Evolutionary conservation across 1,140 invertebrate species (phyloP).

Genomic region (Scylla paramamosain): DNA sequence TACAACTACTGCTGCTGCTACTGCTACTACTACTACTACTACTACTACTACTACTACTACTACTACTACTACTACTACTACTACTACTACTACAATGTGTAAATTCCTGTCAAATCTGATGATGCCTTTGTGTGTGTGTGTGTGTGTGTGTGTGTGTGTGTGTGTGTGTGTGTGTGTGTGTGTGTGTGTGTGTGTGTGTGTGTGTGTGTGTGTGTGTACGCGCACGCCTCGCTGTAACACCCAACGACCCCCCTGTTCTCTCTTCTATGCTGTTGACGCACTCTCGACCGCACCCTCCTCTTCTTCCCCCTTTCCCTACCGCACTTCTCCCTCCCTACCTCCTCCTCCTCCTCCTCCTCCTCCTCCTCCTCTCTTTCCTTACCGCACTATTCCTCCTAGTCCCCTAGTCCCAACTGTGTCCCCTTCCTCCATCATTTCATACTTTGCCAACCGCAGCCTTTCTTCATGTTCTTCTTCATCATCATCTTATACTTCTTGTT

Average conservation of each 20-base stretch:
- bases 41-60: too few relatives aligned
- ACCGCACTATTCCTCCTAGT: neutral
- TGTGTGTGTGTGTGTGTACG: neutral
- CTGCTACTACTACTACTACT: too few relatives aligned
- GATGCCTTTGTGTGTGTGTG: neutral
- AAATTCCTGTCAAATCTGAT: neutral
- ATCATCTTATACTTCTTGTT: too few relatives aligned
- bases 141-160: neutral
- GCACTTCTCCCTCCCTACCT: neutral
- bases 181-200: neutral
- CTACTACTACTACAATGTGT: too few relatives aligned
- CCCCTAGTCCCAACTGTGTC: neutral
- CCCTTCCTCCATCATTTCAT: neutral
- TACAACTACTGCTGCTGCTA: too few relatives aligned
- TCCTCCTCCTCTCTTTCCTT: neutral
- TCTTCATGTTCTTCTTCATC: too few relatives aligned
- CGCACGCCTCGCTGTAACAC: neutral
- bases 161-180: neutral
- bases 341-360: neutral
- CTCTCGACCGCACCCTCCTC: slow-evolving; percentile 25
- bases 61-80: too few relatives aligned
- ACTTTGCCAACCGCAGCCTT: too few relatives aligned
- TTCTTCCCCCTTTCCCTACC: neutral
- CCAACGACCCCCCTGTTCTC: neutral
- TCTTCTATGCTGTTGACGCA: neutral